Evolutionary conservation across 2,113 vertebrate genomes (phyloP), one percentile per base, ranked within the genome.

Genomic region (Notechis scutatus): DNA sequence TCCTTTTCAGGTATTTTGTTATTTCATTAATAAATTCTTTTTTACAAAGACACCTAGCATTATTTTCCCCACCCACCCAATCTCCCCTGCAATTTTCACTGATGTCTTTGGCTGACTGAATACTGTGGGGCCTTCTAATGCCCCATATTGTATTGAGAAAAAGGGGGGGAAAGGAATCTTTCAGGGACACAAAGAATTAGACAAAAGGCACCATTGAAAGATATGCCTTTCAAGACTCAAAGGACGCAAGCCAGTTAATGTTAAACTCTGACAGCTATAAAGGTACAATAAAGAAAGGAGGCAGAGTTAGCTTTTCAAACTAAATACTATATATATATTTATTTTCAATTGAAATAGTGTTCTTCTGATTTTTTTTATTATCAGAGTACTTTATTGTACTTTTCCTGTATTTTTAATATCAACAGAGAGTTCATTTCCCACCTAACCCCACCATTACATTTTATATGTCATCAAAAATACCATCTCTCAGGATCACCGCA

Each of bases 131-230:
- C 93, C 5, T 87, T 88, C 69, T 4, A 1, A 1, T 64, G 26
- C 14, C 81, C 64, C 87, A 50, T 94, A 90, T 87, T 90, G 59
- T n/a, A 94, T 92, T 87, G 85, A 57, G 45, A 7, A 91, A 93
- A 12, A 11, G 3, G 12, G 7, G 12, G 5, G 0, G 88, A 24
- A 91, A 94, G 45, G 29, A 92, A 59, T 39, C 95, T 87, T 88
- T 94, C 69, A 54, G 61, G 87, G 15, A 94, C 20, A 0, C 0
- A 91, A 23, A 93, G 50, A 29, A 24, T 20, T 91, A 91, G 1
- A 59, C 2, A 93, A 45, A 50, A 94, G 1, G 81, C 89, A 1
- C 81, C 20, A 0, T 61, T 95, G 86, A 94, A 95, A 42, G 52
- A 87, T 20, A 93, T 7, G 92, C 47, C 3, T 45, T 6, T 20